Percentiles rank a stretch among this genome's conserved stretches.
phyloP scores from a whole-genome alignment of 2,113 vertebrate genomes.

The Arothron firmamentum region DNA sequence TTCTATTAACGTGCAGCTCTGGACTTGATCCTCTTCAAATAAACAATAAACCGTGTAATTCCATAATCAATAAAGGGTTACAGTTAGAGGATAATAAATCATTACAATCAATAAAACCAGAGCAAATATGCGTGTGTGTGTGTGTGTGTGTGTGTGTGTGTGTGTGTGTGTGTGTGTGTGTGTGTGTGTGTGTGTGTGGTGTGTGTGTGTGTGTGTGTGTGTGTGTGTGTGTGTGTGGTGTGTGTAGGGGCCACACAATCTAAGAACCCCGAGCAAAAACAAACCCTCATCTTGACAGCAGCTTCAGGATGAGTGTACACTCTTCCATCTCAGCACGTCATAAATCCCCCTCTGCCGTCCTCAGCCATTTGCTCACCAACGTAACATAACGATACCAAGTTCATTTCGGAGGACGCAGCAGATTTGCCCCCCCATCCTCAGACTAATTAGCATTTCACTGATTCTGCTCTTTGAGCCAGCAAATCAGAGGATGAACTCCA shows the following conservation, averaged over 20 bases:
- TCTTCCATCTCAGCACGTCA: constrained; percentile 38
- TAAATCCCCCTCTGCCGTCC: constrained; percentile 51
- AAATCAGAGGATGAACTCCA: constrained; percentile 13
- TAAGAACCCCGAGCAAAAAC: constrained; percentile 34
- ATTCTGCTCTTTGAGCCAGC: constrained; percentile 45
- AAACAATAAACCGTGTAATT: neutral
- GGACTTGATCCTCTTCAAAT: no score
- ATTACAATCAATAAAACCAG: neutral
- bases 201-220: constrained; percentile 11
- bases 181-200: constrained; percentile 2
- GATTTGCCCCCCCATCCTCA: constrained; percentile 35
- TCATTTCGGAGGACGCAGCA: constrained; percentile 60
- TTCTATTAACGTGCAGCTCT: no score
- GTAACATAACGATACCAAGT: constrained; percentile 36
- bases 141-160: constrained; percentile 11
- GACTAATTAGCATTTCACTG: constrained; percentile 50
- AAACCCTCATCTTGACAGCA: constrained; percentile 47
- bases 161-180: constrained; percentile 13
- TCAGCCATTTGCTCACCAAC: constrained; percentile 15
- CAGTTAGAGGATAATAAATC: neutral
- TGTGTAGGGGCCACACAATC: constrained; percentile 7
- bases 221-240: constrained; percentile 7
- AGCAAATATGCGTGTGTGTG: constrained; percentile 6
- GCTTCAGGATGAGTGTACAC: constrained; percentile 30
- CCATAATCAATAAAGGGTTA: neutral